These are phyloP conservation scores for Glandiceps talaboti DNA, from an alignment of 53 echinoderm and acorn worm species.

Conservation along the genomic window DNA sequence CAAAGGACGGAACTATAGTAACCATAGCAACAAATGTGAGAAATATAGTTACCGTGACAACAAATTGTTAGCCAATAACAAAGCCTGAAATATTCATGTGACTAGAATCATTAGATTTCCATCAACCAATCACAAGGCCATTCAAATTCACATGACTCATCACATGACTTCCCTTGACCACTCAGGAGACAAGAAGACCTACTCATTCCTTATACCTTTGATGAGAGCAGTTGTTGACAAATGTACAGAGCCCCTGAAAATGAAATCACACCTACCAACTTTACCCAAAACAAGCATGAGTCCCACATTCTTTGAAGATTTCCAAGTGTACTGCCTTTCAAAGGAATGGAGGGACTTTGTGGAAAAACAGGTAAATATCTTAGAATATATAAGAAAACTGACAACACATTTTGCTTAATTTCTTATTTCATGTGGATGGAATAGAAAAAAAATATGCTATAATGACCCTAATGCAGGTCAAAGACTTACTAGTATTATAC, in stretches of 20 bases:
- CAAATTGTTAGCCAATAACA: too few relatives aligned
- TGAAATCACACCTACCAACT: slow-evolving; percentile 71
- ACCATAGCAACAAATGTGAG: too few relatives aligned
- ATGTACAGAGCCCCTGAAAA: slow-evolving; percentile 55
- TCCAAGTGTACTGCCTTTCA: slow-evolving; percentile 68
- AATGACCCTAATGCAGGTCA: too few relatives aligned
- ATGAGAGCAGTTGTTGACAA: slow-evolving; percentile 89
- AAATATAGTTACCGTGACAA: too few relatives aligned
- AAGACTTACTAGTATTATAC: not conserved
- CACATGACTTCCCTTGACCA: not conserved
- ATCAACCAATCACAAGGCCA: too few relatives aligned
- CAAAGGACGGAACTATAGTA: too few relatives aligned
- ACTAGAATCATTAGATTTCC: too few relatives aligned
- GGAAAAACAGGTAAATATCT: slow-evolving; percentile 72
- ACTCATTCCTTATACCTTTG: slow-evolving; percentile 78
- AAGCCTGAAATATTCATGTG: too few relatives aligned
- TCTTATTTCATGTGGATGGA: too few relatives aligned
- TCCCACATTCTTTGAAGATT: slow-evolving; percentile 83
- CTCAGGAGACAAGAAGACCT: slow-evolving; percentile 48
- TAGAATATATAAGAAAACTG: not conserved
- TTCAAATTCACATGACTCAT: not conserved
- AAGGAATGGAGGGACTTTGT: slow-evolving; percentile 92
- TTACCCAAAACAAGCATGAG: slow-evolving; percentile 74
- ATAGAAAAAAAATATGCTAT: too few relatives aligned
- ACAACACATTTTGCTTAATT: too few relatives aligned